A percentile compares a stretch with the other conserved stretches of the same genome.
Conservation (phyloP, 2,113 vertebrate genomes). For the Gobio gobio region DNA sequence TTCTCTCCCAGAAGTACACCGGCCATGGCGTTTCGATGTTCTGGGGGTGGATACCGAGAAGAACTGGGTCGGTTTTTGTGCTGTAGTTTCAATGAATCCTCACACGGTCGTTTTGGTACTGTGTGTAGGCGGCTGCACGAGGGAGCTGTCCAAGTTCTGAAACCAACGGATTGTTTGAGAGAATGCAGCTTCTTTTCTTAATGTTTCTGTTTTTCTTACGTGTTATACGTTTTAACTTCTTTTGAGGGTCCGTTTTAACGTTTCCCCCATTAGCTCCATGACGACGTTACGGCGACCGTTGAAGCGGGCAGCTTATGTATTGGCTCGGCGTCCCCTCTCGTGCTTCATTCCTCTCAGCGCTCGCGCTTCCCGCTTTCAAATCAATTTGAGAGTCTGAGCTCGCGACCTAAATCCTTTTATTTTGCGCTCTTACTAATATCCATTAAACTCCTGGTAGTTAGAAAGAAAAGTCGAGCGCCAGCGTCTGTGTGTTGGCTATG, state of each 20-base stretch:
- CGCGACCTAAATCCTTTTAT: neutral
- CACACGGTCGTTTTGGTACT: neutral
- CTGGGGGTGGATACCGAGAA: conserved; percentile 40
- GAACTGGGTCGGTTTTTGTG: conserved; percentile 39
- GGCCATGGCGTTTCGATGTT: conserved; percentile 65
- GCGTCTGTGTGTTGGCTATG: neutral
- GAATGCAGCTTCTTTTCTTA: neutral
- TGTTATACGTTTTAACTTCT: conserved; percentile 3
- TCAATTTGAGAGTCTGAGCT: neutral
- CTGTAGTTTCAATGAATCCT: neutral
- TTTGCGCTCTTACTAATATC: neutral
- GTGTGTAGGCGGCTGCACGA: conserved; percentile 29
- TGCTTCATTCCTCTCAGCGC: conserved; percentile 9
- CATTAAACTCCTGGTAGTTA: neutral
- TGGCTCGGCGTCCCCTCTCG: neutral
- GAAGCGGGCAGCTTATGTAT: conserved; percentile 1
- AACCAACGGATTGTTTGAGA: conserved; percentile 8
- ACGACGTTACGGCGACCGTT: neutral
- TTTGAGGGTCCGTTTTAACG: neutral
- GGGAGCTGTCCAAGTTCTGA: conserved; percentile 83
- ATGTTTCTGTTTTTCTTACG: neutral
- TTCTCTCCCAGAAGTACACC: conserved; percentile 87
- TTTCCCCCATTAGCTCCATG: neutral
- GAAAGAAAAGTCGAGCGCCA: neutral
- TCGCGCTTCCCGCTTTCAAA: neutral